Base-by-base conservation (phyloP, 1,140 invertebrate species). In the Monochamus saltuarius region DNA sequence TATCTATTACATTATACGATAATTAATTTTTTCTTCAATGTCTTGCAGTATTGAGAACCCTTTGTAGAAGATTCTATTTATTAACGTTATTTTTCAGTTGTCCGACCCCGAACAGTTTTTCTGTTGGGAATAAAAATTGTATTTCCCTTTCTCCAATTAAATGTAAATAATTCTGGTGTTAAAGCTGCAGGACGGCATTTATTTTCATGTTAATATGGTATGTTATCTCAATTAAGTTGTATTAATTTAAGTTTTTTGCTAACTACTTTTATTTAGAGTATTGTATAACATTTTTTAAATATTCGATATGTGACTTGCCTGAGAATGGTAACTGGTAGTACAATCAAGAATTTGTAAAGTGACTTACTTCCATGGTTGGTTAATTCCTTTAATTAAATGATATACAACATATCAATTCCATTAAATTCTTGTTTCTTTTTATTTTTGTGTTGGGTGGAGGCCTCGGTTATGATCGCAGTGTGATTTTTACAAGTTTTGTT, bases 281-380 rank as follows among this genome's bases (percentile, higher is more conserved):
- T 29, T 29, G 22, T 29, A 6, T 29, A 29, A 29, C 22, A 29
- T 54, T 43, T 61, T 55, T 61, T 38, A 43, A 45, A 61, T 56
- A 61, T 61, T 61, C 56, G 50, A 60, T 60, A 61, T 56, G 59
- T 56, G 59, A 61, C 59, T 49, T 36, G 59, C 59, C 59, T 61
- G 53, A 47, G 45, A 61, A 50, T 43, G 60, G 46, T 49, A 56
- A 57, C 17, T 50, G 36, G 55, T 62, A 62, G 61, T 62, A 62
- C 61, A 62, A 62, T 62, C 61, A 57, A 45, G 46, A 53, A 56
- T 50, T 62, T 53, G 56, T 45, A 50, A 62, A 58, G 55, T 62
- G 36, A 58, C 46, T 62, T 62, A 62, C 61, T 62, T 62, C 61
- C 61, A 62, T 47, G 17, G 45, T 47, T 47, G 45, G 29, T 47